Evolutionary conservation across 2,888 invertebrate species (phyloP), one percentile per base, ranked within the genome.

Genomic region (Clitarchus hookeri): DNA sequence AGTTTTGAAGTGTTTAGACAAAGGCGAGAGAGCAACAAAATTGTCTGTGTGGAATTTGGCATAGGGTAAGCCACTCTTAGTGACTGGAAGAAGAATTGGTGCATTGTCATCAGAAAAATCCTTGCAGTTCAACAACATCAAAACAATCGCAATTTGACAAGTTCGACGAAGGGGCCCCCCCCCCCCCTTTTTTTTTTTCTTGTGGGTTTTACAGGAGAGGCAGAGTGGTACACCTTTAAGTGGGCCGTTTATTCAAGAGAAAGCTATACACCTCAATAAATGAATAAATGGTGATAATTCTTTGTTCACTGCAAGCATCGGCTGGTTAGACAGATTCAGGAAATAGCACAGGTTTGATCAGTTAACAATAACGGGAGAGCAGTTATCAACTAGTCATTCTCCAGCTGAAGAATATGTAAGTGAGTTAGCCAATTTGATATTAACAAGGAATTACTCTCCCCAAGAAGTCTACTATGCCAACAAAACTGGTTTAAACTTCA

Each of bases 401-500:
- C 4, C 25, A 8, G 13, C 79, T 79, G 25, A n/a, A 27, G 79
- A 79, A n/a, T 23, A 79, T 0, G 13, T 79, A 26, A 27, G 26
- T 0, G n/a, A 79, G 79, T 79, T 79, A 12, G 79, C n/a, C n/a
- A 79, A 19, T 79, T 27, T 79, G 79, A 27, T 79, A 77, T 77
- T 25, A 79, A 79, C 26, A n/a, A 23, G n/a, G 83, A 36, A 84
- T 16, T 36, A 53, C 13, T 84, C 36, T 84, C 48, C 53, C 23
- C 36, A 48, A 53, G 84, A 84, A 23, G 77, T 89, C 3, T 89
- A 89, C 84, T 89, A 89, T 85, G 88, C 88, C 13, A 89, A 89
- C 83, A 89, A 89, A 84, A 89, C 89, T 13, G 89, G 89, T 11
- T 84, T 89, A 0, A 84, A 88, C 16, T 89, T 89, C 89, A 89